Conservation (phyloP, 2,888 invertebrate species). For the Pogonocherus hispidulus region DNA sequence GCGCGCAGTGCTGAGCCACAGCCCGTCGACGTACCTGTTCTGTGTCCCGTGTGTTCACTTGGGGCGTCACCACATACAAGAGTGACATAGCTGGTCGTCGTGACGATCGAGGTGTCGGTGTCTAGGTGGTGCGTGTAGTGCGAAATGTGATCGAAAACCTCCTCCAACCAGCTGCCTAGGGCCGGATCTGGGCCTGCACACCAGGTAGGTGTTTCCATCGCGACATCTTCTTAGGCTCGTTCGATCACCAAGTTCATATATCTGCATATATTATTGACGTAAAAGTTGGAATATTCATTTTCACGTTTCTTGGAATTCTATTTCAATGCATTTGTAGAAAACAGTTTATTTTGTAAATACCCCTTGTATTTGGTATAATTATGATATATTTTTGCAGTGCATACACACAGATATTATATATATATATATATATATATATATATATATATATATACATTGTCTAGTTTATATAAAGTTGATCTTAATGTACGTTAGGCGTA, state of each 20-base stretch:
- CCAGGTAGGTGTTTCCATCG: constrained; percentile 28
- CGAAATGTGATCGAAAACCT: constrained; percentile 25
- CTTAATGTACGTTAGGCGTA: too few species aligned
- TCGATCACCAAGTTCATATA: constrained; percentile 24
- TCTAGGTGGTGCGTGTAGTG: constrained; percentile 44
- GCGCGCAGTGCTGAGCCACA: constrained; percentile 54
- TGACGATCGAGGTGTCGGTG: constrained; percentile 38
- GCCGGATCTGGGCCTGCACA: constrained; percentile 29
- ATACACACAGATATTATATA: background rate
- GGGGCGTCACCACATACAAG: constrained; percentile 52
- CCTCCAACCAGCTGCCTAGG: constrained; percentile 14
- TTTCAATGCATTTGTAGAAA: too few species aligned
- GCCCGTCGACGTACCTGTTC: constrained; percentile 52
- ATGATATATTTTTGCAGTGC: too few species aligned
- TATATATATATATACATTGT: background rate
- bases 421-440: background rate
- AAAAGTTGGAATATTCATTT: background rate
- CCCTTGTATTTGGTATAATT: too few species aligned
- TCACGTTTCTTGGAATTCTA: background rate
- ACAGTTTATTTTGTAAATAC: too few species aligned
- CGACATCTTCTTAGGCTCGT: constrained; percentile 13
- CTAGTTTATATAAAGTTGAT: too few species aligned
- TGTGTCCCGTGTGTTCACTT: constrained; percentile 47
- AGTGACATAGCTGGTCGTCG: constrained; percentile 42
- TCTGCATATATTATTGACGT: constrained; percentile 18